phyloP scores from a whole-genome alignment of 2,113 vertebrate genomes.

The Ageneiosus marmoratus region DNA sequence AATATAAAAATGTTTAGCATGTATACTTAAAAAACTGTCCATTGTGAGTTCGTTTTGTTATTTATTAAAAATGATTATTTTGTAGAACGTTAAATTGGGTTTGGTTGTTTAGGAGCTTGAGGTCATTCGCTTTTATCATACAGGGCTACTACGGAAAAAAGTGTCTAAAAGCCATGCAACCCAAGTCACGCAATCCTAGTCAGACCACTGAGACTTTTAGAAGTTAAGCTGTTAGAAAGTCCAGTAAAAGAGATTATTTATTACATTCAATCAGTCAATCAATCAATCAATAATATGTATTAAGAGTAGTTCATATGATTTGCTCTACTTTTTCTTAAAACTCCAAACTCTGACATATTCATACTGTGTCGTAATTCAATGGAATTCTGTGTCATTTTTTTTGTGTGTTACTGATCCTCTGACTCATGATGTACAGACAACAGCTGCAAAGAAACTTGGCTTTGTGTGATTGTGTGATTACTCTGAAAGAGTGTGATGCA shows the following conservation, averaged over 20 bases:
- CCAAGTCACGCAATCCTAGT: too few relatives aligned
- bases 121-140: too few relatives aligned
- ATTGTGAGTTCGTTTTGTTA: too few relatives aligned
- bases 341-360: background rate
- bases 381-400: conserved; percentile 10
- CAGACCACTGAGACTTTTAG: background rate
- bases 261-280: too few relatives aligned
- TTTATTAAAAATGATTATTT: too few relatives aligned
- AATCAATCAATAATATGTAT: background rate
- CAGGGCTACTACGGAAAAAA: too few relatives aligned
- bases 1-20: too few relatives aligned
- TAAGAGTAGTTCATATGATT: background rate
- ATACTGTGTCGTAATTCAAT: background rate
- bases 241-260: too few relatives aligned
- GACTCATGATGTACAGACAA: conserved; percentile 22
- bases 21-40: too few relatives aligned
- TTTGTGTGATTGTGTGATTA: conserved; percentile 14
- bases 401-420: conserved; percentile 9
- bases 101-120: too few relatives aligned
- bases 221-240: background rate
- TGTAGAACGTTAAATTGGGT: too few relatives aligned
- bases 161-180: too few relatives aligned
- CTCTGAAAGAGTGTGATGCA: background rate
- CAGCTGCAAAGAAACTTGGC: conserved; percentile 26
- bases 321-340: background rate